Conservation (phyloP, 1,140 invertebrate genomes). For the Sitophilus oryzae region DNA sequence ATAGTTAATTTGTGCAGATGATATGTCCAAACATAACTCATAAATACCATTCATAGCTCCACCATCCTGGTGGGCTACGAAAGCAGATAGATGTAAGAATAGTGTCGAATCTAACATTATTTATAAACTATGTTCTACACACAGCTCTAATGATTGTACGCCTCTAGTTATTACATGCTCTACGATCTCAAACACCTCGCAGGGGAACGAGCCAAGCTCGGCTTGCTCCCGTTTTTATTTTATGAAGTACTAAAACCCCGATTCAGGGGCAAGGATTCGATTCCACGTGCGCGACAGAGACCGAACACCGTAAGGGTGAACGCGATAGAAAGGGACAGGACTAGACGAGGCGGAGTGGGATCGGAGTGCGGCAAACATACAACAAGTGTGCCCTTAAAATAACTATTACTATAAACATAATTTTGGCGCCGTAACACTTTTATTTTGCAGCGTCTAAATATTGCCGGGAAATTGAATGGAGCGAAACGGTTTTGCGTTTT, state of each 20-base stretch:
- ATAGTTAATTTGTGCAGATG: too few species aligned
- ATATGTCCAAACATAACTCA: too few species aligned
- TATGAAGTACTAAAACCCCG: slow-evolving; percentile 43
- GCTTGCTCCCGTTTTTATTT: slow-evolving; percentile 44
- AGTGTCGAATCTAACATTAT: too few species aligned
- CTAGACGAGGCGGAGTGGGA: not conserved
- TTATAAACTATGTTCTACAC: too few species aligned
- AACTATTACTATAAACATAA: slow-evolving; percentile 47
- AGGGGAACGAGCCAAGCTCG: too few species aligned
- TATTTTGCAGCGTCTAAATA: slow-evolving; percentile 36
- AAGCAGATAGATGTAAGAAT: too few species aligned
- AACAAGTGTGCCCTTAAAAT: slow-evolving; percentile 45
- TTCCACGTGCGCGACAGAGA: not conserved
- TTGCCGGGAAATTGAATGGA: slow-evolving; percentile 26
- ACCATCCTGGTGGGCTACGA: too few species aligned
- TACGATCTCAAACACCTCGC: too few species aligned
- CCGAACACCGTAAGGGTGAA: not conserved
- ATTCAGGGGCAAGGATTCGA: too few species aligned
- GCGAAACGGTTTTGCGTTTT: slow-evolving; percentile 9
- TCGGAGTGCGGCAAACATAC: slow-evolving; percentile 29
- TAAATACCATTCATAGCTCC: too few species aligned
- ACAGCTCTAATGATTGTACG: too few species aligned
- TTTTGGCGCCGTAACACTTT: slow-evolving; percentile 40
- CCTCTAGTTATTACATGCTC: too few species aligned
- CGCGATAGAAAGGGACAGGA: not conserved